These are phyloP conservation scores for Aphis gossypii DNA, from an alignment of 1,140 invertebrate species.

Conservation along the genomic window DNA sequence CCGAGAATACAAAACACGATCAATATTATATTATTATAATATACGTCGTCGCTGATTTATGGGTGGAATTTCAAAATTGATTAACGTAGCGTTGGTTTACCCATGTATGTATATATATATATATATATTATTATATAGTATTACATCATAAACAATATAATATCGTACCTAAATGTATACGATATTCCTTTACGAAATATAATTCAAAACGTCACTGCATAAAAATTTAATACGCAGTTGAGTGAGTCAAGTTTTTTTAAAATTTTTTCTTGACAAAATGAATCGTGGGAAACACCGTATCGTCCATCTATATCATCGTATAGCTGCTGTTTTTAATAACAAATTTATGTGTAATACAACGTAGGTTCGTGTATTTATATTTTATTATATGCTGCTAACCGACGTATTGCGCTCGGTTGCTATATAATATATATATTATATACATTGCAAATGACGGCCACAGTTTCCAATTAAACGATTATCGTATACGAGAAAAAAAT, in stretches of 20 bases:
- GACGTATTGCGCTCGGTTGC: neutral
- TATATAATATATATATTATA: neutral
- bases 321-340: neutral
- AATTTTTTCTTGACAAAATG: neutral
- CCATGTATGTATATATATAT: no score
- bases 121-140: neutral
- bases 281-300: neutral
- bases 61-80: conserved; percentile 26
- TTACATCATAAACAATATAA: neutral
- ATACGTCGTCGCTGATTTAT: neutral
- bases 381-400: neutral
- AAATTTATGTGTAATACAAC: neutral
- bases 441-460: neutral
- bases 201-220: neutral
- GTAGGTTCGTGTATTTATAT: neutral
- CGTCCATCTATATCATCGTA: neutral
- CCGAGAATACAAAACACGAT: neutral
- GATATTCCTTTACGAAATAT: neutral
- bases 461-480: neutral
- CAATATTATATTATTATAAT: neutral
- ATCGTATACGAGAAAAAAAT: neutral
- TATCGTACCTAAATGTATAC: neutral
- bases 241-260: neutral
- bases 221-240: neutral
- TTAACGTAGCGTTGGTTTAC: neutral